A percentile compares a stretch with the other conserved stretches of the same genome.
Conservation (phyloP, 2,113 vertebrate genomes). For the human region DNA sequence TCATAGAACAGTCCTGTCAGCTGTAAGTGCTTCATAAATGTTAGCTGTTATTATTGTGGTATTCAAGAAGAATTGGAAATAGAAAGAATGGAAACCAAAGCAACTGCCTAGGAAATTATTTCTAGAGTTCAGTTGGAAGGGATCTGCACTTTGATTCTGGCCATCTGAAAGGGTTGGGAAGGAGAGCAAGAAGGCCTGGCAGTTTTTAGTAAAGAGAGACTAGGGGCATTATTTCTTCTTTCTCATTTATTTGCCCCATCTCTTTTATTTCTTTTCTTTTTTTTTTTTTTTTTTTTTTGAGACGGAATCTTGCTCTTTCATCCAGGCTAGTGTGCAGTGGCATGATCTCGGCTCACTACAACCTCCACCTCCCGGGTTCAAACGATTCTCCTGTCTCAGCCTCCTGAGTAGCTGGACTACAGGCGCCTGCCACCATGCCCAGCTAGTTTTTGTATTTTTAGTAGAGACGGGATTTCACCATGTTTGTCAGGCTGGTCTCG, state of each 20-base stretch:
- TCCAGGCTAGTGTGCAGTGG: too few relatives aligned
- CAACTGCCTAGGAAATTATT: not conserved
- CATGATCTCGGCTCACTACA: too few relatives aligned
- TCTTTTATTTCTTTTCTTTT: not conserved
- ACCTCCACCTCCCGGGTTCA: too few relatives aligned
- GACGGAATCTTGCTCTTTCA: too few relatives aligned
- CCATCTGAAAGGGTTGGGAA: not conserved
- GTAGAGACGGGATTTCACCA: too few relatives aligned
- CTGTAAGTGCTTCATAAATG: not conserved
- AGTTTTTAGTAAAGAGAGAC: not conserved
- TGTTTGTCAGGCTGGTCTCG: too few relatives aligned
- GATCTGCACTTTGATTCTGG: not conserved
- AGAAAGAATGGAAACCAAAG: not conserved
- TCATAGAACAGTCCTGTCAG: not conserved
- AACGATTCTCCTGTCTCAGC: too few relatives aligned
- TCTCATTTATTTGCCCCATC: not conserved
- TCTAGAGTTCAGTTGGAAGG: not conserved
- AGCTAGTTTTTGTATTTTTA: too few relatives aligned
- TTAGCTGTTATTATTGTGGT: not conserved
- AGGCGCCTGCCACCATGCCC: too few relatives aligned
- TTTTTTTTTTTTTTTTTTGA: too few relatives aligned
- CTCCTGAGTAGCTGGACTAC: too few relatives aligned
- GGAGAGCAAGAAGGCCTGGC: not conserved
- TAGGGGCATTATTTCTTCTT: not conserved
- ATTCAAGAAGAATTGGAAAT: not conserved